Conservation (phyloP, 2,888 invertebrate species). For the Beris morrisii region DNA sequence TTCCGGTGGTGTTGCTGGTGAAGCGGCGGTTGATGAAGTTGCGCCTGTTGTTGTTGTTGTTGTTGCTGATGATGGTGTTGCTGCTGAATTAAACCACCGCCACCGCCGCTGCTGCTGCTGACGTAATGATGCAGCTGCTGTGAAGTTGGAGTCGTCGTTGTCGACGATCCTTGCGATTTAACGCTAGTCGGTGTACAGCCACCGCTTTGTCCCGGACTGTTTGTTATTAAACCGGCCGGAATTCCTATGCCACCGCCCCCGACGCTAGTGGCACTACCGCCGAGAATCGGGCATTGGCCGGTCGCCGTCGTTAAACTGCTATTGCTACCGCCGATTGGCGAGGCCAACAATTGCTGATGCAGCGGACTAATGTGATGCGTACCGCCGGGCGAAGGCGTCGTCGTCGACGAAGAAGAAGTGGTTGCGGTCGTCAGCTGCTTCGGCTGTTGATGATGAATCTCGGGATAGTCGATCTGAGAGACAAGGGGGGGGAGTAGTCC, state of each 20-base stretch:
- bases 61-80: slow-evolving; percentile 9
- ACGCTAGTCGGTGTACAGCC: slow-evolving; percentile 8
- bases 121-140: slow-evolving; percentile 14
- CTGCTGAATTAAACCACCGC: slow-evolving; percentile 3
- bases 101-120: too few species aligned
- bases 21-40: too few species aligned
- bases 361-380: not conserved
- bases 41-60: slow-evolving; percentile 10
- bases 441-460: slow-evolving; percentile 27
- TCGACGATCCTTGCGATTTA: slow-evolving; percentile 14
- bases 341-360: too few species aligned
- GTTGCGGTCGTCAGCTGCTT: slow-evolving; percentile 3
- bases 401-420: too few species aligned
- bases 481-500: not conserved
- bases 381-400: not conserved
- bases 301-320: not conserved
- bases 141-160: slow-evolving; percentile 16
- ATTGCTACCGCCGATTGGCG: not conserved
- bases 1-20: slow-evolving; percentile 15
- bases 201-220: slow-evolving; percentile 19
- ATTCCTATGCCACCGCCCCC: not conserved
- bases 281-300: slow-evolving; percentile 2
- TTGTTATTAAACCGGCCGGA: not conserved
- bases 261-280: not conserved
- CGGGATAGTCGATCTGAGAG: slow-evolving; percentile 36